A percentile compares a stretch with the other conserved stretches of the same genome.
These are phyloP conservation scores for Apodemia duryi DNA, from an alignment of 2,888 invertebrate species.

Conservation along the genomic window DNA sequence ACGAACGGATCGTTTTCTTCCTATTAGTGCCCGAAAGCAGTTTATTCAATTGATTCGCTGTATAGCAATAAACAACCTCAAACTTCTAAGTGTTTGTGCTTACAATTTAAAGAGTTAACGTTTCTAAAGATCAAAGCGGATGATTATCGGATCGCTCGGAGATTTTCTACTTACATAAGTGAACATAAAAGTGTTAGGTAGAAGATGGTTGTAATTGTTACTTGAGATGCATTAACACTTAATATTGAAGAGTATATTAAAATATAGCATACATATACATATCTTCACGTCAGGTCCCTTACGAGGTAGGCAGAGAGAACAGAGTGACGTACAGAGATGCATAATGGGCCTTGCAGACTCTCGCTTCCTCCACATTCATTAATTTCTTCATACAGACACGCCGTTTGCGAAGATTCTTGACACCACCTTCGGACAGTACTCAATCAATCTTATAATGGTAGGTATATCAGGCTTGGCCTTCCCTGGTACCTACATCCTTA, in stretches of 20 bases:
- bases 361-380: no score
- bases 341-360: no score
- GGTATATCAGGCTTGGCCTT: no score
- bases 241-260: not conserved
- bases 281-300: no score
- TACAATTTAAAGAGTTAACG: conserved; percentile 67
- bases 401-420: no score
- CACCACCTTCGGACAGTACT: no score
- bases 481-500: no score
- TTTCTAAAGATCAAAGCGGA: conserved; percentile 58
- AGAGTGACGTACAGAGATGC: no score
- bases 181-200: conserved; percentile 52
- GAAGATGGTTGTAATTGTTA: conserved; percentile 43
- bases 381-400: no score
- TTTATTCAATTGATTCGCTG: conserved; percentile 66
- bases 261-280: no score
- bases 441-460: no score
- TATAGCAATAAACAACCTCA: conserved; percentile 57
- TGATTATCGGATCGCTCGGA: conserved; percentile 67
- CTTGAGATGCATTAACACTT: conserved; percentile 4
- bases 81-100: conserved; percentile 58
- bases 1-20: conserved; percentile 60
- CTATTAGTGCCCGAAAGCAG: conserved; percentile 61
- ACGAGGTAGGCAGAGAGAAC: no score
- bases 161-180: conserved; percentile 62